Conservation (phyloP, 2,113 vertebrate species). For the Gadus chalcogrammus region DNA sequence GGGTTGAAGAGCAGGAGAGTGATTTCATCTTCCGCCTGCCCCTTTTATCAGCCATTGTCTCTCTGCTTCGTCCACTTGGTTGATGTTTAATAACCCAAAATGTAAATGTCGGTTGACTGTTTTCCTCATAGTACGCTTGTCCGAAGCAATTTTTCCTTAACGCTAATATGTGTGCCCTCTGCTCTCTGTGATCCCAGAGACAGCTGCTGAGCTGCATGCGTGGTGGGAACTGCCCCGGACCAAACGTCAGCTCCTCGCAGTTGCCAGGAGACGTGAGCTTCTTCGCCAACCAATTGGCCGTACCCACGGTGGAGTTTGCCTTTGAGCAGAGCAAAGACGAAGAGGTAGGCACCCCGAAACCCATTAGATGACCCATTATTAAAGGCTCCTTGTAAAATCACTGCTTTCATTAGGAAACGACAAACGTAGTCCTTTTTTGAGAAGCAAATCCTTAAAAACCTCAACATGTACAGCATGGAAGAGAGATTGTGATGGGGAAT, state of each 20-base stretch:
- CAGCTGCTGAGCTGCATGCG: conserved; percentile 77
- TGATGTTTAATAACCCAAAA: neutral
- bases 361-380: neutral
- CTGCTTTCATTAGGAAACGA: too few relatives aligned
- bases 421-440: too few relatives aligned
- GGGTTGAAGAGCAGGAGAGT: too few relatives aligned
- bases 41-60: too few relatives aligned
- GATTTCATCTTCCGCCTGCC: neutral
- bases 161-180: too few relatives aligned
- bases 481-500: too few relatives aligned
- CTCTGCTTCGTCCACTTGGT: neutral
- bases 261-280: conserved; percentile 82
- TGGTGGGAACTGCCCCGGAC: conserved; percentile 70
- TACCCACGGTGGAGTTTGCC: conserved; percentile 83
- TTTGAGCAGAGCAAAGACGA: conserved; percentile 76
- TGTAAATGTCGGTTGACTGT: too few relatives aligned
- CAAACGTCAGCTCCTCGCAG: conserved; percentile 83
- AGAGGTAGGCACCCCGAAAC: conserved; percentile 66
- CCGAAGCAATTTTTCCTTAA: too few relatives aligned
- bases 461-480: too few relatives aligned
- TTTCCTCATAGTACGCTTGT: too few relatives aligned
- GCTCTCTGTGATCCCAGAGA: conserved; percentile 71
- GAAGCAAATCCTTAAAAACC: too few relatives aligned
- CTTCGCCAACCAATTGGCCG: conserved; percentile 88
- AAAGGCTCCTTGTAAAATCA: too few relatives aligned